These are phyloP conservation scores for Saxicola maurus DNA, from an alignment of 2,797 vertebrate species.

Conservation along the genomic window DNA sequence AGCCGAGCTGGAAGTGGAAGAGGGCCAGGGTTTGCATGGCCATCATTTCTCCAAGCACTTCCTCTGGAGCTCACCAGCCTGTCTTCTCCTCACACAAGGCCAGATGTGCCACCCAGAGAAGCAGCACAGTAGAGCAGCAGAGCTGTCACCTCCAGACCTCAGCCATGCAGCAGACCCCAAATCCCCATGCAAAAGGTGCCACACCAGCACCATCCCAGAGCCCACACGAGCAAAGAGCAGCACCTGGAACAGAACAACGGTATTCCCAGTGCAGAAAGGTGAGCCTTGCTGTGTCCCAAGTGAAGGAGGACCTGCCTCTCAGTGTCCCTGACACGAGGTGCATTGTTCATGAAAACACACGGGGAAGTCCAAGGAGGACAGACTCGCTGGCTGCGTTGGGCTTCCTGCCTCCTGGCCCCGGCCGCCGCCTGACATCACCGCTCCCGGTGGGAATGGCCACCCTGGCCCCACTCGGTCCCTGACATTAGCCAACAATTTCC, in stretches of 20 bases:
- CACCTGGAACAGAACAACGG: rapidly evolving
- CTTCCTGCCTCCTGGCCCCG: slow-evolving; percentile 23
- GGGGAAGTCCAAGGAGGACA: slow-evolving; percentile 33
- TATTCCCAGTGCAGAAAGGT: neutral
- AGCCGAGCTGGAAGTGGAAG: neutral
- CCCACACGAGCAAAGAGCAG: rapidly evolving
- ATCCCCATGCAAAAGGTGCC: neutral
- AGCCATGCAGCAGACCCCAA: rapidly evolving
- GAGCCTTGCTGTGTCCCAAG: neutral
- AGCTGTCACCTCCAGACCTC: neutral
- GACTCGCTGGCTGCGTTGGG: slow-evolving; percentile 21
- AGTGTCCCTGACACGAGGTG: neutral
- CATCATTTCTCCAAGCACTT: neutral
- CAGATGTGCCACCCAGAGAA: neutral
- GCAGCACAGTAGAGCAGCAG: neutral
- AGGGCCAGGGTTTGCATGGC: neutral
- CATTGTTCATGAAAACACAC: neutral
- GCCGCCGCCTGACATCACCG: neutral
- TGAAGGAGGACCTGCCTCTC: neutral
- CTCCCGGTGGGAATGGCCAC: neutral
- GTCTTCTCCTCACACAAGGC: neutral
- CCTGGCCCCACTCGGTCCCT: neutral
- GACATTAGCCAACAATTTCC: neutral
- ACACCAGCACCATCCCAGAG: rapidly evolving
- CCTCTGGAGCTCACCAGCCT: neutral